phyloP scores from a whole-genome alignment of 37 sponge, comb jelly and placozoan genomes.

The Mnemiopsis leidyi region DNA sequence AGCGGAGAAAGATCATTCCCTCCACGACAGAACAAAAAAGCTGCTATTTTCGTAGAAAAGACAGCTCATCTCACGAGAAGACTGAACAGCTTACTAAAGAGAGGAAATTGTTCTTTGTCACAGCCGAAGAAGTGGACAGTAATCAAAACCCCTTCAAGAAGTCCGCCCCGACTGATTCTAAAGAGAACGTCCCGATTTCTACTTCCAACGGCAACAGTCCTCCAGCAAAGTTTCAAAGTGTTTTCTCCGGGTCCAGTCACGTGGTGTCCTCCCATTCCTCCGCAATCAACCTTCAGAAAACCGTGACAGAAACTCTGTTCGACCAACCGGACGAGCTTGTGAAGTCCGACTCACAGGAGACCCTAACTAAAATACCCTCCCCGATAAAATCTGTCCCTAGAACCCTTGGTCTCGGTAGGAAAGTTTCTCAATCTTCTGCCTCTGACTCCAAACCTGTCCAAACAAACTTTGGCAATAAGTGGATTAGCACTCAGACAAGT shows the following conservation, averaged over 20 bases:
- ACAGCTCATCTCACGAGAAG: not conserved
- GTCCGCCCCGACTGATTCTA: not conserved
- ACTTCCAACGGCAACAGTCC: too few species aligned
- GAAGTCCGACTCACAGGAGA: not conserved
- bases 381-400: not conserved
- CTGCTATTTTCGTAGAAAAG: not conserved
- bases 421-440: not conserved
- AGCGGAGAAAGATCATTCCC: constrained; percentile 10
- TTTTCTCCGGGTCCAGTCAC: not conserved
- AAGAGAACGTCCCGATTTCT: not conserved
- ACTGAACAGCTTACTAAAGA: not conserved
- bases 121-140: not conserved
- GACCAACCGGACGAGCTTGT: not conserved
- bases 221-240: not conserved
- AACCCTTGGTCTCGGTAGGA: not conserved
- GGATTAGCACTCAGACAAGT: not conserved
- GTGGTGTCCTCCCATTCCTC: constrained; percentile 1
- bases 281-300: not conserved
- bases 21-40: not conserved
- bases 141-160: not conserved
- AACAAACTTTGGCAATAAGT: not conserved
- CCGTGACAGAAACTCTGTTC: not conserved
- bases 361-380: not conserved
- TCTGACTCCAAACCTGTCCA: not conserved
- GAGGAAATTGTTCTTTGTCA: not conserved